Evolutionary conservation across 2,797 vertebrate species (phyloP).

Genomic region (Parambassis ranga): DNA sequence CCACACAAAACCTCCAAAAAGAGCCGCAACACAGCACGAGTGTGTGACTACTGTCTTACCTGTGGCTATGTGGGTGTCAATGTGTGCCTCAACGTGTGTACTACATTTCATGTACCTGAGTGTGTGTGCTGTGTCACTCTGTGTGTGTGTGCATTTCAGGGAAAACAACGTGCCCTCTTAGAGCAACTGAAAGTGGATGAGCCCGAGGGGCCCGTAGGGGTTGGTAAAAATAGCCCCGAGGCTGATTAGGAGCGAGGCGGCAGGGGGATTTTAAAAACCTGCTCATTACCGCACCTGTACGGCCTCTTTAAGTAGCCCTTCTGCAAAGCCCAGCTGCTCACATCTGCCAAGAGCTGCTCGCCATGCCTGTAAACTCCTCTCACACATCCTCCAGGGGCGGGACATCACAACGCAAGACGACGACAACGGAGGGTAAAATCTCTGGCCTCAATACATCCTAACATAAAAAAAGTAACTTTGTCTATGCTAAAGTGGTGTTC

Average conservation of each 20-base stretch:
- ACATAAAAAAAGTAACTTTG: constrained; percentile 49
- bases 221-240: constrained; percentile 81
- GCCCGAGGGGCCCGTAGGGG: constrained; percentile 73
- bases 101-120: constrained; percentile 39
- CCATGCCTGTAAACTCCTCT: constrained; percentile 59
- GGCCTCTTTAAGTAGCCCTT: constrained; percentile 74
- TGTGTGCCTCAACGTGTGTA: constrained; percentile 17
- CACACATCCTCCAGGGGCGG: constrained; percentile 66
- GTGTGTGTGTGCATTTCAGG: constrained; percentile 39
- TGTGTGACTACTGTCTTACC: constrained; percentile 34
- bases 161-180: constrained; percentile 65
- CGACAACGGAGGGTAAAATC: constrained; percentile 57
- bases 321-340: constrained; percentile 74
- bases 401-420: constrained; percentile 62
- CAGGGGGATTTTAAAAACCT: constrained; percentile 75
- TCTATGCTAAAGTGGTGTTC: constrained; percentile 38
- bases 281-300: constrained; percentile 82
- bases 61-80: constrained; percentile 40
- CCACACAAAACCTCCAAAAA: constrained; percentile 8
- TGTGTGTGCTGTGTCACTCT: constrained; percentile 46
- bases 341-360: constrained; percentile 74
- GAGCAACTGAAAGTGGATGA: constrained; percentile 72
- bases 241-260: constrained; percentile 78
- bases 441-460: constrained; percentile 68
- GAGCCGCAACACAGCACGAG: constrained; percentile 10